Base-by-base conservation (phyloP, 2,888 invertebrate species). In the Pimpla rufipes region DNA sequence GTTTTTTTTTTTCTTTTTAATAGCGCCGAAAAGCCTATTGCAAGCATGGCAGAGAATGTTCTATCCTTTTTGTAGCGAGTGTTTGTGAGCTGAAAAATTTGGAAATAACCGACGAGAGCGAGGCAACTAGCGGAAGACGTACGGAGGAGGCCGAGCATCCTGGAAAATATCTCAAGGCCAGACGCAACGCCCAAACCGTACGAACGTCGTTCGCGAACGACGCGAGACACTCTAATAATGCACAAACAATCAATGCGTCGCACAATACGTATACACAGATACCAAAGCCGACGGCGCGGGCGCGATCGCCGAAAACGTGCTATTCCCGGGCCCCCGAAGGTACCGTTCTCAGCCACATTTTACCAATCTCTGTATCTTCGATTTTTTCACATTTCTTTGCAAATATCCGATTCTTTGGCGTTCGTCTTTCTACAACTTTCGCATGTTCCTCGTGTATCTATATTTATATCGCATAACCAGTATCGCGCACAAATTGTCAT, bases 71-170 rank as follows among this genome's bases (percentile, higher is more conserved):
- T 93, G 90, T 93, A 93, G 93, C 89, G 88, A 93, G 90, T 91
- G 89, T 93, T 87, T 92, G 91, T 89, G 90, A 92, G 91, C 93
- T 92, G 92, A 91, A 93, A 91, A 93, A 91, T 84, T 89, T 93
- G 92, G 92, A 90, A 87, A 90, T 93, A 88, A 85, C 88, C 87
- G 86, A 89, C 88, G 90, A 91, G 80, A 88, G 88, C 88, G 89
- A 85, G 83, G 88, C 88, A 85, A 87, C 67, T 45, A 83, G 89
- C 86, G 91, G 88, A 87, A 88, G 87, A 88, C 88, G 87, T 86
- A 87, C 85, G 86, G 90, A 90, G 85, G 86, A 90, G 85, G 86
- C 85, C 78, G 90, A 91, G 84, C 89, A 89, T 87, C 87, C 89
- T 76, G 89, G 88, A 88, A 91, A 91, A 84, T 89, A 88, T 89